Evolutionary conservation across 1,140 invertebrate species (phyloP), one percentile per base, ranked within the genome.

Genomic region (Conopomorpha cramerella): DNA sequence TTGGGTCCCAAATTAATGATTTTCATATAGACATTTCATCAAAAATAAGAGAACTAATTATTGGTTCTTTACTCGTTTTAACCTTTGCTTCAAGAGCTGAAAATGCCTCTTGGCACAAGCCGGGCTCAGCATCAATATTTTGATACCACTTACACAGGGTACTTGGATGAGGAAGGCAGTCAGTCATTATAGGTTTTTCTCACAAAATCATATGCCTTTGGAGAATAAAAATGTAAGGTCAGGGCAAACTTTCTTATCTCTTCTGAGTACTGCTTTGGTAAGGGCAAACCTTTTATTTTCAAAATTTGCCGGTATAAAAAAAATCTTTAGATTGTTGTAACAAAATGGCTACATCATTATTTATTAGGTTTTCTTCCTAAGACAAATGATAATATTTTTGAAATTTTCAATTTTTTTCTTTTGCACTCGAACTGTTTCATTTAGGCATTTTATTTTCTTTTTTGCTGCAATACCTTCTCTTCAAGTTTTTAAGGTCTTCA

Each of bases 191-290:
- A 41, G 8, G 33, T 30, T 6, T 2, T n/a, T 3, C 33, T 11
- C 0, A 36, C 23, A 11, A 32, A 41, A 17, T 32, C 15, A 18
- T 36, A 36, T 3, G 39, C 34, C 12, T 36, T 41, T 7, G 34
- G 39, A 0, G 39, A 41, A 16, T 25, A 41, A 33, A 41, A 41
- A 28, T 41, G 28, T 1, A 41, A 16, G 1, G 34, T 41, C 2
- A 41, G 26, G 8, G 39, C 34, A 32, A 41, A 41, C 11, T 41
- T 41, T 13, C 39, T 23, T 7, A 35, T 27, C 28, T 41, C 34
- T 19, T 36, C 39, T 4, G 16, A 19, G 11, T 41, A 41, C 15
- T 36, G 16, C 18, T 26, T 30, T 23, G 2, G 7, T 19, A 36
- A 27, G 8, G 39, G 35, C 16, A 38, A 17, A 1, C 28, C 16